Conservation (phyloP, 2,113 vertebrate genomes). For the Erpornis zantholeuca region DNA sequence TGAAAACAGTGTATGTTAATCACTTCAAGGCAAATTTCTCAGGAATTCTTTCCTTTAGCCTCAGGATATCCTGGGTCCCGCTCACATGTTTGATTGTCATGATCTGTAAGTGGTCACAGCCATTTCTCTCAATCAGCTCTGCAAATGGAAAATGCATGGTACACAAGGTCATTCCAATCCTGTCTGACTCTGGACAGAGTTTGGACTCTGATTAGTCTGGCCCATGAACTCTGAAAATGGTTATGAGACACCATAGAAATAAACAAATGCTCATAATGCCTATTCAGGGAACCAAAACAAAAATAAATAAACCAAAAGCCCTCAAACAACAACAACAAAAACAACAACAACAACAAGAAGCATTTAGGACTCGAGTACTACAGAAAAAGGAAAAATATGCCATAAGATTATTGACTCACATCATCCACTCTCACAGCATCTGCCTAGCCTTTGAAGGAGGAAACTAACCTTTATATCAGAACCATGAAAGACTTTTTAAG, state of each 20-base stretch:
- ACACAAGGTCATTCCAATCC: not conserved
- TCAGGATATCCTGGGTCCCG: not conserved
- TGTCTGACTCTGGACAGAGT: no score
- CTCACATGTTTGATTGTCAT: not conserved
- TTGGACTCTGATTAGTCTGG: not conserved
- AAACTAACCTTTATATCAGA: not conserved
- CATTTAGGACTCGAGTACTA: accelerated
- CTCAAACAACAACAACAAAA: not conserved
- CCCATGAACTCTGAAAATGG: not conserved
- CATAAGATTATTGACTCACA: not conserved
- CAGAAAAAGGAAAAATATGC: not conserved
- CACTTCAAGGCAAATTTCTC: not conserved
- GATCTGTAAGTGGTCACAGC: not conserved
- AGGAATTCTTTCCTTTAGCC: not conserved
- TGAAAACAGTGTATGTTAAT: not conserved
- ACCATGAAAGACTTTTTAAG: not conserved
- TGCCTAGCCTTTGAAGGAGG: not conserved
- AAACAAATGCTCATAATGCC: not conserved
- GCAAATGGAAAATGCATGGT: not conserved
- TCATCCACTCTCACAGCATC: not conserved
- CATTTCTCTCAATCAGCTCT: not conserved
- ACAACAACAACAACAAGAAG: not conserved
- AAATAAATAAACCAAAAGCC: not conserved
- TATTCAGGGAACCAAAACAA: not conserved
- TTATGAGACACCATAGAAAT: not conserved